Conservation (phyloP, 2,888 invertebrate species). For the Watsonalla binaria region DNA sequence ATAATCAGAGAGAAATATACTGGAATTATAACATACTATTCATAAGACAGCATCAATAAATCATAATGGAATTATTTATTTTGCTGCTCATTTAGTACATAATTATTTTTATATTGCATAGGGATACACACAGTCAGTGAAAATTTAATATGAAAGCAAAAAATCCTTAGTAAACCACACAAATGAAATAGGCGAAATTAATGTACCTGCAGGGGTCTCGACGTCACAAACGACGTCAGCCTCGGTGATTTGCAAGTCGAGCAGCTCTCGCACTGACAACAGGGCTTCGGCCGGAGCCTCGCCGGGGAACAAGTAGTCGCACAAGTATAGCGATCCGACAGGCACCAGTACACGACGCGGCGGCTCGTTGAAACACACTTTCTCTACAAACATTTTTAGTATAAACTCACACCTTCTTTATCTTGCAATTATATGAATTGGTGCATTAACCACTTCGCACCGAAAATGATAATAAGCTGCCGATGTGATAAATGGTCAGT, state of each 20-base stretch:
- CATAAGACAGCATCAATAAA: no score
- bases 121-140: no score
- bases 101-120: no score
- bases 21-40: no score
- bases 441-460: no score
- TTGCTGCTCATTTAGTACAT: not conserved
- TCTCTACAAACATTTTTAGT: constrained; percentile 70
- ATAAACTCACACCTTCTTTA: not conserved
- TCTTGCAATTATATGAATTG: no score
- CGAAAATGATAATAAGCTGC: no score
- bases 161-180: constrained; percentile 1
- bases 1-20: no score
- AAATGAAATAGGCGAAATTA: constrained; percentile 1
- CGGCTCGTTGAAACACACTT: constrained; percentile 91
- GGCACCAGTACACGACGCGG: constrained; percentile 90
- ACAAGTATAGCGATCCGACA: constrained; percentile 83
- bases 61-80: not conserved
- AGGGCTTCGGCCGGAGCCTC: constrained; percentile 91
- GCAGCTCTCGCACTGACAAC: constrained; percentile 87
- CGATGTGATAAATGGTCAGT: no score
- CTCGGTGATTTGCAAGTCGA: constrained; percentile 86
- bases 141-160: not conserved
- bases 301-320: constrained; percentile 95
- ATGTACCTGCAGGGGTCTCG: constrained; percentile 86
- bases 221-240: constrained; percentile 84